A percentile compares a stretch with the other conserved stretches of the same genome.
phyloP scores from a whole-genome alignment of 2,888 invertebrate genomes.

The Drosophila ustulata region DNA sequence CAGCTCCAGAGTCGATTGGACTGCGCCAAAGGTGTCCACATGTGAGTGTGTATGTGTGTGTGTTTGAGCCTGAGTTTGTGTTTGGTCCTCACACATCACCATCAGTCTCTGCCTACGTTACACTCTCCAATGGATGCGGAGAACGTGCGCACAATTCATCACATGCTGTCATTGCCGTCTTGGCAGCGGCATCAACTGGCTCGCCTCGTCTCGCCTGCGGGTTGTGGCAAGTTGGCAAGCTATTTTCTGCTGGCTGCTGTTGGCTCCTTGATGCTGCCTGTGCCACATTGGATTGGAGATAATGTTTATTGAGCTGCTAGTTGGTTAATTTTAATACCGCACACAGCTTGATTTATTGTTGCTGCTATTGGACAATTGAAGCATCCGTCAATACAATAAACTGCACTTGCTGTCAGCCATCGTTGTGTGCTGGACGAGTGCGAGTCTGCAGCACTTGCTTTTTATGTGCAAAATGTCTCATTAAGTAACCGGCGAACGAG shows the following conservation, averaged over 20 bases:
- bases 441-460: conserved; percentile 55
- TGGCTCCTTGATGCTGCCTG: conserved; percentile 23
- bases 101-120: conserved; percentile 47
- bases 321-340: conserved; percentile 76
- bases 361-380: conserved; percentile 63
- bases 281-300: conserved; percentile 46
- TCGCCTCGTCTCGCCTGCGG: conserved; percentile 8
- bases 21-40: conserved; percentile 35
- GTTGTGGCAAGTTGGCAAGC: conserved; percentile 5
- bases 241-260: conserved; percentile 17
- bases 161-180: conserved; percentile 77
- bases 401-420: conserved; percentile 65
- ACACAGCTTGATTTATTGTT: conserved; percentile 68
- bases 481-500: conserved; percentile 60
- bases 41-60: conserved; percentile 10
- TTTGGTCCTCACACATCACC: conserved; percentile 57
- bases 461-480: conserved; percentile 71
- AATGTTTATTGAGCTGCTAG: conserved; percentile 80
- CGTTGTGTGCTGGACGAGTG: conserved; percentile 5
- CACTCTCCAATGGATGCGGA: conserved; percentile 23
- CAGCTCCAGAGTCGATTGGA: conserved; percentile 29
- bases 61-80: conserved; percentile 14
- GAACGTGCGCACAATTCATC: conserved; percentile 79
- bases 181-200: conserved; percentile 35
- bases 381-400: conserved; percentile 71